phyloP scores from a whole-genome alignment of 1,140 invertebrate genomes.

The Pantala flavescens region DNA sequence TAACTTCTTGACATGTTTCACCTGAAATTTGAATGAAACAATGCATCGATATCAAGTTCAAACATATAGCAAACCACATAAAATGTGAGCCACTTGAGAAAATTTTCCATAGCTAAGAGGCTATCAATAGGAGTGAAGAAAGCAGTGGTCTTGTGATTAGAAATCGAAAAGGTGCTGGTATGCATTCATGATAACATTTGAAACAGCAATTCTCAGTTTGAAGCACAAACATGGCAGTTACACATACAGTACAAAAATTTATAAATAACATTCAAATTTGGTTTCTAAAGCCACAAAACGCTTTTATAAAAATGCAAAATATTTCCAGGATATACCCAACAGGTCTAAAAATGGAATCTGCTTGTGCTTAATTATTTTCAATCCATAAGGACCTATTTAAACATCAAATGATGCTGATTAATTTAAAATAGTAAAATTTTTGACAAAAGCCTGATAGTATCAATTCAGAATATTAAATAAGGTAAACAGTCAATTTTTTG shows the following conservation, averaged over 20 bases:
- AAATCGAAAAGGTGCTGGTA: too few species aligned
- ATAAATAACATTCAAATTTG: not conserved
- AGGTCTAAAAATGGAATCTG: not conserved
- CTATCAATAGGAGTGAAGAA: too few species aligned
- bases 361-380: not conserved
- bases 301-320: constrained; percentile 6
- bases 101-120: too few species aligned
- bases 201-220: too few species aligned
- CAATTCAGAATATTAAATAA: not conserved
- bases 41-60: too few species aligned
- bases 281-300: not conserved
- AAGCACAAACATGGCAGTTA: not conserved
- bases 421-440: not conserved
- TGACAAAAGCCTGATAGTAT: not conserved
- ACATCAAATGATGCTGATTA: not conserved
- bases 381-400: not conserved
- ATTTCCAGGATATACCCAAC: not conserved
- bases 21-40: too few species aligned
- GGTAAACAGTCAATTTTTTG: not conserved
- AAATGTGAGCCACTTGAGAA: too few species aligned
- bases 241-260: not conserved
- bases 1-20: too few species aligned
- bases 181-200: too few species aligned
- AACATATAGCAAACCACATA: too few species aligned
- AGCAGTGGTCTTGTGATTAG: too few species aligned